Conservation (phyloP, 2,797 vertebrate genomes). For the Gila robusta region DNA sequence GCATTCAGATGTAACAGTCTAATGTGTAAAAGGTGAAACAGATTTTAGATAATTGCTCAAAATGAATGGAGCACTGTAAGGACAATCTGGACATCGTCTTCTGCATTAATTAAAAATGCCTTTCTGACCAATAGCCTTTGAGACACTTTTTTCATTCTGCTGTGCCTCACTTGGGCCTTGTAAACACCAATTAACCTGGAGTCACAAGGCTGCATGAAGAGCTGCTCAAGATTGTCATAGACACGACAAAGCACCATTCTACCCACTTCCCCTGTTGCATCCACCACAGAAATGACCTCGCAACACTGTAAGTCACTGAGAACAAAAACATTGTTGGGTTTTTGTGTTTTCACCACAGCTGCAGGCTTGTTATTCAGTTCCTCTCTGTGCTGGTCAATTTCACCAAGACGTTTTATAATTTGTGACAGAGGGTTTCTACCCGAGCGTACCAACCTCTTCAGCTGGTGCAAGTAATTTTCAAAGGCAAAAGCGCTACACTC, state of each 20-base stretch:
- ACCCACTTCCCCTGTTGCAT: neutral
- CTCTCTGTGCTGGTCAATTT: too few species aligned
- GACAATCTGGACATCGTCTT: slow-evolving; percentile 1
- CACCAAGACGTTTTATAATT: too few species aligned
- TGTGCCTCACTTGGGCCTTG: neutral
- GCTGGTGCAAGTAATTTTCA: too few species aligned
- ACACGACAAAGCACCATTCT: neutral
- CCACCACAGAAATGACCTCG: neutral
- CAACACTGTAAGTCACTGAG: slow-evolving; percentile 7
- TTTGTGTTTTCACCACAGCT: neutral
- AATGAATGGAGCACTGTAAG: slow-evolving; percentile 11
- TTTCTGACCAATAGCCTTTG: neutral
- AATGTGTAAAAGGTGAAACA: neutral
- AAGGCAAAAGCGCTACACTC: too few species aligned
- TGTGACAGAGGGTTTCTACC: too few species aligned
- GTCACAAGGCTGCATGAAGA: slow-evolving; percentile 5
- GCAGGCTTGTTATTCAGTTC: too few species aligned
- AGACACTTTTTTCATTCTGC: neutral
- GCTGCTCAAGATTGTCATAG: neutral
- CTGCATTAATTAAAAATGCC: slow-evolving; percentile 1
- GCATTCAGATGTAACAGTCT: neutral
- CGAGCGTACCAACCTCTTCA: too few species aligned
- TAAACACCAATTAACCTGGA: slow-evolving; percentile 7
- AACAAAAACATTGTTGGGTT: neutral
- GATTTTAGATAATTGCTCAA: neutral